These are phyloP conservation scores for Argopecten irradians DNA, from an alignment of 1,140 invertebrate genomes.

Conservation along the genomic window DNA sequence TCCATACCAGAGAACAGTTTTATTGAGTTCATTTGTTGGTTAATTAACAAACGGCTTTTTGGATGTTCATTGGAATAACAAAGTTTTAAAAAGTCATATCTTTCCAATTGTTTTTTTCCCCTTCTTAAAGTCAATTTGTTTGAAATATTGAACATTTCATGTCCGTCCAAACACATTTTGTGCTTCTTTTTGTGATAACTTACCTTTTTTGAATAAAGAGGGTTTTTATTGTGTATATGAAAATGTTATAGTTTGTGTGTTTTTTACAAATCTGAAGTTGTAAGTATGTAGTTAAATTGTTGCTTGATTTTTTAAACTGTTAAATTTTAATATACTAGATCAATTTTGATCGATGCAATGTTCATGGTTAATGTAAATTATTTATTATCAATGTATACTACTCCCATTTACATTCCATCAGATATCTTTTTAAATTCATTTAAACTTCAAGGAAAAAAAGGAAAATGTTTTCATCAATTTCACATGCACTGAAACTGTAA, in stretches of 20 bases:
- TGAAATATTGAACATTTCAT: too few species aligned
- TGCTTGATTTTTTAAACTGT: neutral
- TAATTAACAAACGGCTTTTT: too few species aligned
- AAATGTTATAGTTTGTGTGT: neutral
- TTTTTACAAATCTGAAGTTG: neutral
- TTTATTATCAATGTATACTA: neutral
- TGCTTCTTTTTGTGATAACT: conserved; percentile 5
- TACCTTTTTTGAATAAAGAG: neutral
- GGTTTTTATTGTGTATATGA: neutral
- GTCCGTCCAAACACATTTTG: neutral
- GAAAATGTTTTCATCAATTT: neutral
- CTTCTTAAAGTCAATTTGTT: too few species aligned
- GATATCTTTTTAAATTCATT: neutral
- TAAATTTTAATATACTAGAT: neutral
- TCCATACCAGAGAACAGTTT: too few species aligned
- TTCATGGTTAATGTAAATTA: neutral
- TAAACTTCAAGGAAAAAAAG: neutral
- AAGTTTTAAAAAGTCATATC: too few species aligned
- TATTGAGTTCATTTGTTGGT: too few species aligned
- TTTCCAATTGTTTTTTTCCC: too few species aligned
- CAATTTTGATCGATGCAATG: conserved; percentile 17
- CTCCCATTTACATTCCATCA: neutral
- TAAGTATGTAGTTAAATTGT: neutral
- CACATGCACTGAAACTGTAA: neutral
- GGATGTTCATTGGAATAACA: too few species aligned